Conservation (phyloP, 2,888 invertebrate genomes). For the Platerodrilus igneus region DNA sequence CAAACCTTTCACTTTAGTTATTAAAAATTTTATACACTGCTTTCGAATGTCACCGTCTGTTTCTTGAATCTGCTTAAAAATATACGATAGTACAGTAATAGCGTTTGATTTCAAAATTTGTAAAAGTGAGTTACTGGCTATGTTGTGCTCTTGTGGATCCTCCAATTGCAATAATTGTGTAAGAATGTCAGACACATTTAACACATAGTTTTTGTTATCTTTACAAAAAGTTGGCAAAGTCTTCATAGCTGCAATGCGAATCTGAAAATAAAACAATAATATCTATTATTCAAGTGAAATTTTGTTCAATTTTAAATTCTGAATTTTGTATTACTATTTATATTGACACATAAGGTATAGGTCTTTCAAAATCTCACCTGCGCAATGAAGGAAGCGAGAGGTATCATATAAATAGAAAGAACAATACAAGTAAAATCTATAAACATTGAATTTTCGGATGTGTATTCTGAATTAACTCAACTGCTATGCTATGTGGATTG, state of each 20-base stretch:
- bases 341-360: too few relatives aligned
- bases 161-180: constrained; percentile 86
- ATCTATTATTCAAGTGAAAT: constrained; percentile 4
- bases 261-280: too few relatives aligned
- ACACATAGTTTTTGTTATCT: constrained; percentile 75
- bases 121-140: constrained; percentile 78
- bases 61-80: constrained; percentile 56
- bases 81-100: constrained; percentile 56
- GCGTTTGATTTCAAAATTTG: constrained; percentile 72
- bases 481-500: too few relatives aligned
- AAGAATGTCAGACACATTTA: constrained; percentile 85
- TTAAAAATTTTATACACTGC: constrained; percentile 81
- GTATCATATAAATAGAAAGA: too few relatives aligned
- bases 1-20: constrained; percentile 75
- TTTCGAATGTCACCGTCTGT: constrained; percentile 76
- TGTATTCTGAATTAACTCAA: too few relatives aligned
- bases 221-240: constrained; percentile 84
- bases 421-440: too few relatives aligned
- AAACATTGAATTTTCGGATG: too few relatives aligned
- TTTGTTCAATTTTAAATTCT: too few relatives aligned
- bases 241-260: constrained; percentile 90
- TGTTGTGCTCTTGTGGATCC: constrained; percentile 76
- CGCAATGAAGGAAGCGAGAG: too few relatives aligned
- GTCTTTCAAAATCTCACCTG: too few relatives aligned
- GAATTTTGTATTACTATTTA: too few relatives aligned